phyloP scores from a whole-genome alignment of 2,113 vertebrate species.

The Brachypodius melanocephalos region DNA sequence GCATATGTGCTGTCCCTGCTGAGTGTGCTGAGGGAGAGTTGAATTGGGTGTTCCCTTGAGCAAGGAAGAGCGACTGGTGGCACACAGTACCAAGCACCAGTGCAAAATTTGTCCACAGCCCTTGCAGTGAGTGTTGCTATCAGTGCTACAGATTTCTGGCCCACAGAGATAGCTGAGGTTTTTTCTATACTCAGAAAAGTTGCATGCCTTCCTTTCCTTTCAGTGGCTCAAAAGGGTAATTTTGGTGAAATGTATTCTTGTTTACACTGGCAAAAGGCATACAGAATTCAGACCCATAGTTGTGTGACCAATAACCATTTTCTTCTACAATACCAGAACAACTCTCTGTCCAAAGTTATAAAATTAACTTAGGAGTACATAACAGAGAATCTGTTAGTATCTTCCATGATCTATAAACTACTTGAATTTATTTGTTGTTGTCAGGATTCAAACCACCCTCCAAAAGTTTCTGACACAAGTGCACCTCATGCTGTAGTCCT shows the following conservation, averaged over 20 bases:
- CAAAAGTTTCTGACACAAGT: slow-evolving; percentile 51
- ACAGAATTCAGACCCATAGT: neutral
- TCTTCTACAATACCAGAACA: neutral
- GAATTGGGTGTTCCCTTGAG: neutral
- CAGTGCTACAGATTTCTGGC: neutral
- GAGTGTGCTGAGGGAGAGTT: neutral
- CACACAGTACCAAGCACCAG: neutral
- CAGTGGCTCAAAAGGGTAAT: neutral
- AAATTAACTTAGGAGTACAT: neutral
- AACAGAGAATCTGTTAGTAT: neutral
- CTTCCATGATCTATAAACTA: neutral
- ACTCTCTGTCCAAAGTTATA: neutral
- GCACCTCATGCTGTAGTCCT: slow-evolving; percentile 80
- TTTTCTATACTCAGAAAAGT: neutral
- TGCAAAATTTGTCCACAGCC: neutral
- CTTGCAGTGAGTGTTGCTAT: neutral
- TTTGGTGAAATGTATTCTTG: neutral
- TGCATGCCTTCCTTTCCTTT: neutral
- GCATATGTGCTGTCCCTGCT: neutral
- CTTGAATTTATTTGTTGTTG: slow-evolving; percentile 18
- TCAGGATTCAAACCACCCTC: slow-evolving; percentile 59
- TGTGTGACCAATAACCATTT: neutral
- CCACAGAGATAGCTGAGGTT: neutral
- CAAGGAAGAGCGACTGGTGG: neutral
- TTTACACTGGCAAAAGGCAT: neutral